phyloP scores from a whole-genome alignment of 2,888 invertebrate species.

The Eupelmus urozonus region DNA sequence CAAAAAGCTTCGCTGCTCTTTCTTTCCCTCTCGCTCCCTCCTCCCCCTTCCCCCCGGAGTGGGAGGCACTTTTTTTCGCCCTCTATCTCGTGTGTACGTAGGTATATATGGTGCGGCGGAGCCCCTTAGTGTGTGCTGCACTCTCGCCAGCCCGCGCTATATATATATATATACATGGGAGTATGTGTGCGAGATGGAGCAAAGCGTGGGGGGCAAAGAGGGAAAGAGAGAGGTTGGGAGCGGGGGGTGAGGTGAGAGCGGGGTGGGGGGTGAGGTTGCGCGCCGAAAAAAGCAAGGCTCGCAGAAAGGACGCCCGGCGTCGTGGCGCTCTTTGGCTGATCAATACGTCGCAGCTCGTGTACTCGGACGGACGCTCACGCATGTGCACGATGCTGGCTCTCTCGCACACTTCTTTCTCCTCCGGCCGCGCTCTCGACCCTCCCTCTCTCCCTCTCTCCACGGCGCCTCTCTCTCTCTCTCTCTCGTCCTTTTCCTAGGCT shows the following conservation, averaged over 20 bases:
- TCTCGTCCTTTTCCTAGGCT: constrained; percentile 62
- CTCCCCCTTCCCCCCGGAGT: constrained; percentile 31
- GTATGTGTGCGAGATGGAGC: constrained; percentile 7
- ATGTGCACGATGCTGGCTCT: constrained; percentile 75
- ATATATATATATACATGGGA: too few species aligned
- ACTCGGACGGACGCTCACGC: constrained; percentile 70
- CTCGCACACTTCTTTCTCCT: constrained; percentile 23
- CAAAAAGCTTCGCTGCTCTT: constrained; percentile 56
- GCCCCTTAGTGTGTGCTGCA: too few species aligned
- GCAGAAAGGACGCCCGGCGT: constrained; percentile 77
- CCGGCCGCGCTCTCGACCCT: not conserved
- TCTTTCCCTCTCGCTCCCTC: constrained; percentile 44
- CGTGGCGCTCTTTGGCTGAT: constrained; percentile 77
- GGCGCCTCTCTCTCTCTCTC: constrained; percentile 62
- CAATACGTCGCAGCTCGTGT: constrained; percentile 76
- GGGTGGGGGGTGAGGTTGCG: constrained; percentile 34
- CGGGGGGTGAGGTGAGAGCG: constrained; percentile 42
- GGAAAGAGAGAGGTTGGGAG: constrained; percentile 19
- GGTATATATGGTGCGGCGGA: too few species aligned
- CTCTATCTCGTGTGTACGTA: too few species aligned
- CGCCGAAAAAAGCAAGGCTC: constrained; percentile 76
- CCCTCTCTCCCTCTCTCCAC: not conserved
- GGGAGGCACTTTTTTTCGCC: not conserved
- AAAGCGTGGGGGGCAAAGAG: constrained; percentile 13
- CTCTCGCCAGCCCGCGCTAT: too few species aligned